Percentiles rank a stretch among this genome's conserved stretches.
phyloP scores from a whole-genome alignment of 2,113 vertebrate genomes.

The Scopus umbretta region DNA sequence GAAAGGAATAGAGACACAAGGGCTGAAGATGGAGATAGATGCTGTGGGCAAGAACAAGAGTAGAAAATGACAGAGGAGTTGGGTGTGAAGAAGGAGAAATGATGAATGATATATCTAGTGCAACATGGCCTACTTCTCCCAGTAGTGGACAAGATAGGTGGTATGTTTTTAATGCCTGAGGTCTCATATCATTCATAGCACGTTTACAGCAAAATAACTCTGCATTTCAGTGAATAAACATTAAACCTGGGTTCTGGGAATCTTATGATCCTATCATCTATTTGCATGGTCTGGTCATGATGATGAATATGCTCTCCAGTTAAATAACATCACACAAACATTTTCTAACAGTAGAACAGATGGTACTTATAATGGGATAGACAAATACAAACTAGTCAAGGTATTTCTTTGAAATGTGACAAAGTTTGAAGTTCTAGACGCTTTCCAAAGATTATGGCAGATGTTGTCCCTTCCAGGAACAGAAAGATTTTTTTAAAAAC shows the following conservation, averaged over 20 bases:
- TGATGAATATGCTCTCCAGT: neutral
- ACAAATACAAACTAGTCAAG: neutral
- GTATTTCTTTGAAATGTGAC: neutral
- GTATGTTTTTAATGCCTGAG: neutral
- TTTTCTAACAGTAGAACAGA: neutral
- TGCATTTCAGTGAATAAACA: neutral
- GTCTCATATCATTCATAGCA: neutral
- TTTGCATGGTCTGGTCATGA: neutral
- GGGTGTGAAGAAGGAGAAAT: neutral
- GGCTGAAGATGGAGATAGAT: neutral
- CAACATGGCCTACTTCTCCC: neutral
- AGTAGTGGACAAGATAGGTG: fast-evolving
- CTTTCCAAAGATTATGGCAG: neutral
- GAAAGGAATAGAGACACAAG: neutral
- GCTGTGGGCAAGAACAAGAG: neutral
- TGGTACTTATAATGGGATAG: neutral
- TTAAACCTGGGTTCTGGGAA: neutral
- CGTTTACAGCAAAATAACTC: neutral
- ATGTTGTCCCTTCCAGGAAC: neutral
- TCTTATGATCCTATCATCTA: neutral
- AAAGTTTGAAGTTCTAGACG: neutral
- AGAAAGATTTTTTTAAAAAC: neutral
- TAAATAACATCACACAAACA: neutral
- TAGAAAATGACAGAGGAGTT: neutral
- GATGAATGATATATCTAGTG: neutral